Evolutionary conservation across 1,140 invertebrate species (phyloP).

Genomic region (Anadara kagoshimensis): DNA sequence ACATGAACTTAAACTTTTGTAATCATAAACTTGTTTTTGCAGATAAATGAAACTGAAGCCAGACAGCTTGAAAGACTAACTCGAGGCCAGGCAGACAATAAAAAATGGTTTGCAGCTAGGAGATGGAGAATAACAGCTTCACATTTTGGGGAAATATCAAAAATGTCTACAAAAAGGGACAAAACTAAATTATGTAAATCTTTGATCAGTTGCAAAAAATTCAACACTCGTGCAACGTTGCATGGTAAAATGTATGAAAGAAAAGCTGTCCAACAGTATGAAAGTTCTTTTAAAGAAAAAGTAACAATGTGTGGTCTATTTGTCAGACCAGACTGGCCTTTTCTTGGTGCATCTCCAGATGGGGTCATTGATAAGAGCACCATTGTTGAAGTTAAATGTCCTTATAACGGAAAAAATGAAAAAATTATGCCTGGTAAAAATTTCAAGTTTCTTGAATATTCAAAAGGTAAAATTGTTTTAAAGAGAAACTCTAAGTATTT

Average conservation of each 20-base stretch:
- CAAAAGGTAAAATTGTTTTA: too few relatives aligned
- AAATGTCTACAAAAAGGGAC: background rate
- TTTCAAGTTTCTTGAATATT: background rate
- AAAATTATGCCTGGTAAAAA: background rate
- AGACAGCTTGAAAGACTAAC: conserved; percentile 2
- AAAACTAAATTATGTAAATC: background rate
- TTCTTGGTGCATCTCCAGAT: background rate
- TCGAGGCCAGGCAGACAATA: conserved; percentile 10
- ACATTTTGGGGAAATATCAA: background rate
- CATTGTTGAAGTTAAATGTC: background rate
- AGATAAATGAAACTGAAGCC: too few relatives aligned
- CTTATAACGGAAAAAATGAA: background rate
- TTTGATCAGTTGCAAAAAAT: background rate
- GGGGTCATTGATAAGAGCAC: background rate
- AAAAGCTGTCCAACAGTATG: background rate
- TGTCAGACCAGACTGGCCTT: background rate
- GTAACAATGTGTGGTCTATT: background rate
- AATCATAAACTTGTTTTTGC: too few relatives aligned
- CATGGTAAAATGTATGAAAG: background rate
- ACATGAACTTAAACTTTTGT: too few relatives aligned
- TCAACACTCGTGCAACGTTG: background rate
- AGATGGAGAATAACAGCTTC: conserved; percentile 26
- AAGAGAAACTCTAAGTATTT: too few relatives aligned
- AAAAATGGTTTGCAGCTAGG: conserved; percentile 1
- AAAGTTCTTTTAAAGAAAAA: background rate